These are phyloP conservation scores for Hylia prasina DNA, from an alignment of 2,113 vertebrate species.

Conservation along the genomic window DNA sequence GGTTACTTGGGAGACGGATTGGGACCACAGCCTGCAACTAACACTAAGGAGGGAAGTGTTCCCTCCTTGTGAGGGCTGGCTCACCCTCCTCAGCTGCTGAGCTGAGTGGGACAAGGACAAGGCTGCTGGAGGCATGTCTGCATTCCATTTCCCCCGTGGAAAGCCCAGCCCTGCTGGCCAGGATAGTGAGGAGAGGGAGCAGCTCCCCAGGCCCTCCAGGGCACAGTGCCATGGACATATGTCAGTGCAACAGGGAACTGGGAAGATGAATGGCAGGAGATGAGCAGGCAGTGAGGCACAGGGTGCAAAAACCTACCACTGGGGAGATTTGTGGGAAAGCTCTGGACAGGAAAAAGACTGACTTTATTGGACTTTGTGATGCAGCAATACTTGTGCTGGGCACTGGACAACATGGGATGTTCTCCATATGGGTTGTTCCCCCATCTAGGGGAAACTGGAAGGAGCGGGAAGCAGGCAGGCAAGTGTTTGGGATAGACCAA, in stretches of 20 bases:
- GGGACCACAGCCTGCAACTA: background rate
- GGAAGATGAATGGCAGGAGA: background rate
- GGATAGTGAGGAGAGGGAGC: too few species aligned
- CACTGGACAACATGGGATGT: background rate
- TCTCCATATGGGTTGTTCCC: background rate
- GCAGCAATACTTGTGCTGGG: background rate
- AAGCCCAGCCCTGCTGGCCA: background rate
- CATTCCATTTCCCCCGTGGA: background rate
- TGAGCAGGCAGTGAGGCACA: background rate
- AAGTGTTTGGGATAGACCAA: background rate
- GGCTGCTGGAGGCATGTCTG: background rate
- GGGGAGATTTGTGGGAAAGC: background rate
- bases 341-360: background rate
- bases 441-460: background rate
- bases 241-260: background rate
- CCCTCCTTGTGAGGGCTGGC: background rate
- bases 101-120: too few species aligned
- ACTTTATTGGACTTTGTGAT: background rate
- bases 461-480: background rate
- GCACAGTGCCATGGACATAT: accelerated
- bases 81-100: background rate
- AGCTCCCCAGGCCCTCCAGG: background rate
- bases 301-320: background rate
- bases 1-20: background rate
- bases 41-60: background rate